These are phyloP conservation scores for Tineola bisselliella DNA, from an alignment of 2,888 invertebrate genomes.

Conservation along the genomic window DNA sequence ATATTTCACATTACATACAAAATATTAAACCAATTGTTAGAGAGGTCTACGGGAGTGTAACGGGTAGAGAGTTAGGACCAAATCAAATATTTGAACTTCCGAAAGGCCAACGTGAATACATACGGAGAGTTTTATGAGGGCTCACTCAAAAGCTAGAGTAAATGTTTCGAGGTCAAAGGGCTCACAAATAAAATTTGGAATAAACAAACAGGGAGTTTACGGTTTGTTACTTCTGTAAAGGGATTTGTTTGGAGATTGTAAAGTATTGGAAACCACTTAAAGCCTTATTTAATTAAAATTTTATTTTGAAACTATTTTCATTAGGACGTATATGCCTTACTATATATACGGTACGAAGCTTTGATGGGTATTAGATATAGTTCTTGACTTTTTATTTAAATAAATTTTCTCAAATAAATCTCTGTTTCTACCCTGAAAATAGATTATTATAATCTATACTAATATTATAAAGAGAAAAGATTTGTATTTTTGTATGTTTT, in stretches of 20 bases:
- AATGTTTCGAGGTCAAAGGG: constrained; percentile 10
- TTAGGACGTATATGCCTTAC: too few relatives aligned
- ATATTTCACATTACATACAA: too few relatives aligned
- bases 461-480: too few relatives aligned
- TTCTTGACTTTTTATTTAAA: too few relatives aligned
- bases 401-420: too few relatives aligned
- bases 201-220: not conserved
- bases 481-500: too few relatives aligned
- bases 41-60: not conserved
- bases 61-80: not conserved
- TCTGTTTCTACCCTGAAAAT: too few relatives aligned
- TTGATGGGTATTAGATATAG: too few relatives aligned
- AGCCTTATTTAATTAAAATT: not conserved
- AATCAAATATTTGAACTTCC: constrained; percentile 10
- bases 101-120: constrained; percentile 2
- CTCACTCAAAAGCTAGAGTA: not conserved
- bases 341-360: too few relatives aligned
- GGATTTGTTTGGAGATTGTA: not conserved
- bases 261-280: not conserved
- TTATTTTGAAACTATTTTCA: not conserved
- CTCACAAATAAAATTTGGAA: constrained; percentile 5
- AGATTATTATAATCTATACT: too few relatives aligned
- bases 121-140: not conserved
- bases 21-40: too few relatives aligned
- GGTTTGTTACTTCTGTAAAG: not conserved